Evolutionary conservation across 2,113 vertebrate genomes (phyloP), one percentile per base, ranked within the genome.

Genomic region (Eulemur rufifrons): DNA sequence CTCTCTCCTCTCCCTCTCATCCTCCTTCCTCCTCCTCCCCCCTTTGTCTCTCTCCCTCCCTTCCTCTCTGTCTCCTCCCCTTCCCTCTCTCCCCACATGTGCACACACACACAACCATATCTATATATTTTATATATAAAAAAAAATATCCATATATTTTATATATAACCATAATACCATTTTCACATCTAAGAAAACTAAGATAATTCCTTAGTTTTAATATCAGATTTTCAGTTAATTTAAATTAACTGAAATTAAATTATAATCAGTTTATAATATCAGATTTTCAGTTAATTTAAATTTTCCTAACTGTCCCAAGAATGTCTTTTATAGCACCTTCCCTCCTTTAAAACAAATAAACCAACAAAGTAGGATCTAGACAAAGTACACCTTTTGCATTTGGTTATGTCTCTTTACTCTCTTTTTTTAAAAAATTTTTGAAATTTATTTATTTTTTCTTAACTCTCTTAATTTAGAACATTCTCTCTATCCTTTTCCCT

Each of bases 131-230:
- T 87, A 34, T 50, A 32, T 39, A 39, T 39, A 39, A 3, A 39
- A 39, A 39, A 39, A 3, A 39, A n/a, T 42, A 4, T 56, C 3
- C 20, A 4, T 39, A 12, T 74, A 47, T 80, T 21, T 50, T 87
- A 34, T 37, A 63, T 66, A 56, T 64, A 56, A 21, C 20, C 39
- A 83, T 8, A 47, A 4, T 80, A 52, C 50, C n/a, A 8, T 61
- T 94, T 96, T 83, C 66, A 83, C 20, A 37, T 45, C 7, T 84
- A 47, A 83, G 68, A 63, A 91, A 87, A 68, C 86, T 63, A 82
- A 91, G 68, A 42, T 68, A 77, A 83, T 88, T 83, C 61, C 39
- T 39, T 39, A 39, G 39, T 39, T 81, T 29, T n/a, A 54, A 15
- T 80, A 59, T 32, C 20, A 27, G 47, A 29, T 85, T 32, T 45